Percentiles rank a stretch among this genome's conserved stretches.
Evolutionary conservation across 2,888 invertebrate species (phyloP).

Genomic region (Heliconius cydno): DNA sequence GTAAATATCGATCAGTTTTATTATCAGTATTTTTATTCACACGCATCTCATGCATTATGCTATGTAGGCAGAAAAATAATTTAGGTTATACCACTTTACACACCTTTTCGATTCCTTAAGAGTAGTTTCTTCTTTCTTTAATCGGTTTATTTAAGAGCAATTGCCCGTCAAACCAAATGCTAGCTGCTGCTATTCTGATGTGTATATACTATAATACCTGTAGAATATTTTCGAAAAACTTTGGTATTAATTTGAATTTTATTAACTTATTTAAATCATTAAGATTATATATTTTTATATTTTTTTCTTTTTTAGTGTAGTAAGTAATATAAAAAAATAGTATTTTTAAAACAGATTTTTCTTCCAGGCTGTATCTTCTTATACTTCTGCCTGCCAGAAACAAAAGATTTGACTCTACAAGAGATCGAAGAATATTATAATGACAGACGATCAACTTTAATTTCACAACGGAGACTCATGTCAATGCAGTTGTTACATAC

Average conservation of each 20-base stretch:
- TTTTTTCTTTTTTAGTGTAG: neutral
- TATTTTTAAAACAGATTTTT: neutral
- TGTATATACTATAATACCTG: too few species aligned
- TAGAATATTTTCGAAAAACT: too few species aligned
- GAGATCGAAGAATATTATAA: conserved; percentile 87
- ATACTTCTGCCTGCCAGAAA: conserved; percentile 84
- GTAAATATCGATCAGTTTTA: conserved; percentile 51
- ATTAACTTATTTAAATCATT: too few species aligned
- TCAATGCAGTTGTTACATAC: conserved; percentile 50
- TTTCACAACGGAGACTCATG: conserved; percentile 58
- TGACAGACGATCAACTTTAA: conserved; percentile 73
- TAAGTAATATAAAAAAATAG: neutral
- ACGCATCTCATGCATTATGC: too few species aligned
- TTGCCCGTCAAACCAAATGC: too few species aligned
- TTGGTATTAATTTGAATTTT: too few species aligned
- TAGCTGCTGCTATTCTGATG: too few species aligned
- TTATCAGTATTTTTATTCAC: neutral
- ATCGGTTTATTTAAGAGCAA: too few species aligned
- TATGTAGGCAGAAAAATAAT: too few species aligned
- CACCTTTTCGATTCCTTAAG: too few species aligned
- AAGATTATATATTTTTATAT: neutral
- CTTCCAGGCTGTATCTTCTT: conserved; percentile 78
- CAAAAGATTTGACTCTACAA: conserved; percentile 84
- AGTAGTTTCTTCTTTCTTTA: too few species aligned
- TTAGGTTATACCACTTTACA: too few species aligned